phyloP scores from a whole-genome alignment of 2,113 vertebrate species.

The Amia ocellicauda region DNA sequence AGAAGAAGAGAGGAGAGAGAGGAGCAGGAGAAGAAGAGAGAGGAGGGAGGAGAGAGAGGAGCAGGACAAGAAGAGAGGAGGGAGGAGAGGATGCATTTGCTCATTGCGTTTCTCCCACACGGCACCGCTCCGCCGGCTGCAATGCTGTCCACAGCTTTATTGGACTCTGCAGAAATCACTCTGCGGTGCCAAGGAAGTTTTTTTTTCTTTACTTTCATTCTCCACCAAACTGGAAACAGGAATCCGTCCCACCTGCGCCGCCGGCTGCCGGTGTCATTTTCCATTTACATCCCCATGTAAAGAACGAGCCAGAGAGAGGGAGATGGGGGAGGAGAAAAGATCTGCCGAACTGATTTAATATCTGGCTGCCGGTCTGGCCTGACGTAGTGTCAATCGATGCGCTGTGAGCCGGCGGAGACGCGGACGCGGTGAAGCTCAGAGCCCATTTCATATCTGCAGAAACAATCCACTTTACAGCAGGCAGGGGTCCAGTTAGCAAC shows the following conservation, averaged over 20 bases:
- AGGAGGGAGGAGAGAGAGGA: too few relatives aligned
- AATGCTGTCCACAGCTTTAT: too few relatives aligned
- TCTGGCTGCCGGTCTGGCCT: constrained; percentile 41
- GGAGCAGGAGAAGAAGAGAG: too few relatives aligned
- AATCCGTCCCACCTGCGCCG: constrained; percentile 28
- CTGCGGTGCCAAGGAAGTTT: neutral
- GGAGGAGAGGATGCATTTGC: too few relatives aligned
- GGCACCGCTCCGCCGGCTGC: too few relatives aligned
- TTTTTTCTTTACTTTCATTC: neutral
- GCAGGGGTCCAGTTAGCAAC: neutral
- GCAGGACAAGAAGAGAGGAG: too few relatives aligned
- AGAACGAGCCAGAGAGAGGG: too few relatives aligned
- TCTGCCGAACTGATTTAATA: constrained; percentile 20
- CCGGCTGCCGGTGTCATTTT: constrained; percentile 47
- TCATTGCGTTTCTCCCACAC: too few relatives aligned
- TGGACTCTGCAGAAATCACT: too few relatives aligned
- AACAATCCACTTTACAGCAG: constrained; percentile 4
- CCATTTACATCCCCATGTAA: too few relatives aligned
- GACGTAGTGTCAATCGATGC: constrained; percentile 25
- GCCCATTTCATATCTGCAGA: constrained; percentile 24
- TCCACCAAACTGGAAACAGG: neutral
- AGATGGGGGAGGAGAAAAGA: constrained; percentile 29
- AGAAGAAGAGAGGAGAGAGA: too few relatives aligned
- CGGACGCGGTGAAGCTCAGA: constrained; percentile 14
- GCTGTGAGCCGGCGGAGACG: constrained; percentile 32